Evolutionary conservation across 2,113 vertebrate species (phyloP).

Genomic region (Plecturocebus donacophilus): DNA sequence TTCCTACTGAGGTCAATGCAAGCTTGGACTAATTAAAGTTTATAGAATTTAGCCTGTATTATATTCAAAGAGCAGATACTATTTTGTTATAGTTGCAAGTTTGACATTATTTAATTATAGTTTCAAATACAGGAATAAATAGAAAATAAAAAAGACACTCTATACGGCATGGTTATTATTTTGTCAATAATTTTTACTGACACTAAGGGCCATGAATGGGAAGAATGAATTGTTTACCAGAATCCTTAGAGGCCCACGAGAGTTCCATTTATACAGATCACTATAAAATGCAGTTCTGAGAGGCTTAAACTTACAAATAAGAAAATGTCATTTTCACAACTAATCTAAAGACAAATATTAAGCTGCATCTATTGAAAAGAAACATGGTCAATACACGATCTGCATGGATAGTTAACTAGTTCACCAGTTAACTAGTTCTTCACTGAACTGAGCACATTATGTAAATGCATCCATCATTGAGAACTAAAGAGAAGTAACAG

Average conservation of each 20-base stretch:
- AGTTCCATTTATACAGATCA: constrained; percentile 36
- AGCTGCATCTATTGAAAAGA: constrained; percentile 22
- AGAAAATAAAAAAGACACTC: constrained; percentile 69
- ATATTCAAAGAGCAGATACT: constrained; percentile 59
- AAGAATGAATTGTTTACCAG: constrained; percentile 51
- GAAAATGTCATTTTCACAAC: constrained; percentile 55
- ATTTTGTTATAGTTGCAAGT: constrained; percentile 69
- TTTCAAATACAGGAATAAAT: constrained; percentile 63
- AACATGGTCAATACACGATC: neutral
- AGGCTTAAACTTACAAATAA: neutral
- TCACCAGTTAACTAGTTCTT: neutral
- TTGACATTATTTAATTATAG: constrained; percentile 66
- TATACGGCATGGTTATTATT: constrained; percentile 38
- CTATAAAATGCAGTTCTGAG: neutral
- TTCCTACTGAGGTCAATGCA: constrained; percentile 69
- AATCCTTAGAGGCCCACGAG: neutral
- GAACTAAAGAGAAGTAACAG: neutral
- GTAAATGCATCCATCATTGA: neutral
- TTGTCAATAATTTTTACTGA: constrained; percentile 60
- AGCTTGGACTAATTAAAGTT: constrained; percentile 71
- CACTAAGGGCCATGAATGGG: constrained; percentile 51
- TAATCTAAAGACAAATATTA: constrained; percentile 50
- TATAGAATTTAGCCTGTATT: constrained; percentile 66
- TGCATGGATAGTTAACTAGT: neutral
- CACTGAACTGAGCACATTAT: neutral